Conservation (phyloP, 92 coral and sea anemone genomes). For the Virgularia gustaviana region DNA sequence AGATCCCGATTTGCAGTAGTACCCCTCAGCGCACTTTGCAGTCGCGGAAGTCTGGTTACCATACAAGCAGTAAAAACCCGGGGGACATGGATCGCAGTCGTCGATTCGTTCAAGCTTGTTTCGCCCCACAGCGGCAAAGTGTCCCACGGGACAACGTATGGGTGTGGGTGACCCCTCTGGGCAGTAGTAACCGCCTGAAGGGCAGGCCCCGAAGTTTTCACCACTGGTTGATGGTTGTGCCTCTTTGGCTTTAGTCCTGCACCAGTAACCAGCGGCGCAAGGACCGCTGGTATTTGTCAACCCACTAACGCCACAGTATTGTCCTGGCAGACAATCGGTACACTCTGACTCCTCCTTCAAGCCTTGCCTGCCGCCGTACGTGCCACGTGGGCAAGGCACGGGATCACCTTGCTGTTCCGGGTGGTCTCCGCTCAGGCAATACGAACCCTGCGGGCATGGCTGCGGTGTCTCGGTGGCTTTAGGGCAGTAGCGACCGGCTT, state of each 20-base stretch:
- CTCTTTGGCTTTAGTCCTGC: constrained; percentile 56
- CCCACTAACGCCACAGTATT: constrained; percentile 66
- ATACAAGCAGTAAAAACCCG: constrained; percentile 72
- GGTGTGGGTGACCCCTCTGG: constrained; percentile 57
- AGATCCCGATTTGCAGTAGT: constrained; percentile 78
- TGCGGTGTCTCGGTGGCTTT: constrained; percentile 56
- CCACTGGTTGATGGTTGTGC: constrained; percentile 60
- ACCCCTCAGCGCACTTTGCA: constrained; percentile 69
- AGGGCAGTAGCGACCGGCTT: constrained; percentile 71
- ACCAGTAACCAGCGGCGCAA: constrained; percentile 83
- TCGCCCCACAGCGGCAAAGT: constrained; percentile 67
- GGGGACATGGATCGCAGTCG: constrained; percentile 75
- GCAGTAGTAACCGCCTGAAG: constrained; percentile 81
- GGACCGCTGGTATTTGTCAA: constrained; percentile 57
- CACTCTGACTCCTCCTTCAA: constrained; percentile 56
- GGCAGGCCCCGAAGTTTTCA: constrained; percentile 75
- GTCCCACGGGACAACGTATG: constrained; percentile 71
- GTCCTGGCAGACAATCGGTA: constrained; percentile 72
- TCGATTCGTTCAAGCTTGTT: constrained; percentile 47
- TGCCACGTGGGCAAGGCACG: constrained; percentile 82
- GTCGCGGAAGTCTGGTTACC: constrained; percentile 69
- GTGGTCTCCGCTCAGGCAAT: constrained; percentile 62
- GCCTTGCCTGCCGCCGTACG: constrained; percentile 71
- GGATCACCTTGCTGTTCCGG: constrained; percentile 48
- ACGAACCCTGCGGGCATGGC: constrained; percentile 81